Evolutionary conservation across 2,113 vertebrate species (phyloP), one percentile per base, ranked within the genome.

Genomic region (Scophthalmus maximus): DNA sequence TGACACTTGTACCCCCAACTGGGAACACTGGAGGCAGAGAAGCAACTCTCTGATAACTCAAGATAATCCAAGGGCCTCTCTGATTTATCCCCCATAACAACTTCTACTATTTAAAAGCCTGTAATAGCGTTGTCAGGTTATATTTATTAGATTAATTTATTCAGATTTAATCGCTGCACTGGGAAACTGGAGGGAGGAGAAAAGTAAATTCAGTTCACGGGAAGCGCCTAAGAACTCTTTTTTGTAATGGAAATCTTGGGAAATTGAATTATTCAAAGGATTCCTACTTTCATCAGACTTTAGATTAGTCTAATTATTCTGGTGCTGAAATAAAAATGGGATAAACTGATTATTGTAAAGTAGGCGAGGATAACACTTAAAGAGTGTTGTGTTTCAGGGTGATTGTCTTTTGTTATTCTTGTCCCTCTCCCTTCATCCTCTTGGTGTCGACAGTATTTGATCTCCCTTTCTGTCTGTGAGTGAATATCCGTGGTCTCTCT

Each of bases 101-200:
- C 38, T 68, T 42, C 59, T 61, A 32, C 17, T 79, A 25, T 78
- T 87, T 80, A 91, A 89, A 61, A 81, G 69, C 47, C 63, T 15
- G 6, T 83, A 91, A 89, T 92, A 78, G 87, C 82, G 84, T 85
- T 84, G 85, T 81, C 83, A 71, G 61, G 29, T 87, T 81, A 81
- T 90, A 91, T 93, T 92, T 90, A 91, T 92, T 88, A 86, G 77
- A 87, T 90, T 91, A 69, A 93, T 92, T 91, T 87, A 73, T 80
- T 42, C 59, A 61, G 51, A 85, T 88, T 89, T 90, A 92, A 93
- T 91, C 88, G 85, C 78, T 68, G 22, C 88, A 93, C n/a, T 93
- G 58, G 47, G 66, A 74, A 77, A 57, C 56, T 30, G 59, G 26
- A 25, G 57, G 29, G 22, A 56, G 38, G 49, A 71, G 51, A 49